These are phyloP conservation scores for Vireo griseus DNA, from an alignment of 2,797 vertebrate genomes.

Conservation along the genomic window DNA sequence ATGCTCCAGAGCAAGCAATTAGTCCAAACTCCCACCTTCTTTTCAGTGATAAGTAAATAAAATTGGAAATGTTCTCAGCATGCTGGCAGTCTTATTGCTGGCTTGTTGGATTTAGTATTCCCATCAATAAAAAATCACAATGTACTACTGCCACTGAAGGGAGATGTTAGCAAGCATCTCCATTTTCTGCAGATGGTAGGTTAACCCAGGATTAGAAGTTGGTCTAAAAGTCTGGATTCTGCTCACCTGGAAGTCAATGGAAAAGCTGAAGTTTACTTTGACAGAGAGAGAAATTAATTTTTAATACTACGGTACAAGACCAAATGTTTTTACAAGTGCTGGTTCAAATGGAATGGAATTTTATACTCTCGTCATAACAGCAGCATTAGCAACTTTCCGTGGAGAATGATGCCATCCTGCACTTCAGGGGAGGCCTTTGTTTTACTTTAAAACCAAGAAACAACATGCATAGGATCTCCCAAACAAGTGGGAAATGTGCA, in stretches of 20 bases:
- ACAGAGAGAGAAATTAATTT: not conserved
- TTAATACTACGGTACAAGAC: not conserved
- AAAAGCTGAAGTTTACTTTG: not conserved
- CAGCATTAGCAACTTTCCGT: accelerated
- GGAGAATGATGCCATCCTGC: not conserved
- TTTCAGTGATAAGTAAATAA: not conserved
- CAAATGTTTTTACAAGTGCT: not conserved
- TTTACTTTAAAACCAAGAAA: not conserved
- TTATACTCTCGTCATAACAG: accelerated
- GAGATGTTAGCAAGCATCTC: not conserved
- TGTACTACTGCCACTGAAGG: not conserved
- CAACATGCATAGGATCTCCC: not conserved
- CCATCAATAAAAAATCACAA: not conserved
- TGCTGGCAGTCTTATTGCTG: not conserved
- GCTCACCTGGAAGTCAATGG: not conserved
- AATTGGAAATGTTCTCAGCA: not conserved
- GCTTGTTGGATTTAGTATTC: not conserved
- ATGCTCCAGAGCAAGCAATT: not conserved
- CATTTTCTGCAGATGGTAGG: not conserved
- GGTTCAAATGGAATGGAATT: not conserved
- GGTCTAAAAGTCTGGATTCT: not conserved
- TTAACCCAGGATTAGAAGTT: not conserved
- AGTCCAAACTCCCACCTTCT: not conserved
- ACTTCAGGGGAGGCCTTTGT: not conserved
- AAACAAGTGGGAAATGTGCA: not conserved